Conservation (phyloP, 2,888 invertebrate species). For the Brenthis ino region DNA sequence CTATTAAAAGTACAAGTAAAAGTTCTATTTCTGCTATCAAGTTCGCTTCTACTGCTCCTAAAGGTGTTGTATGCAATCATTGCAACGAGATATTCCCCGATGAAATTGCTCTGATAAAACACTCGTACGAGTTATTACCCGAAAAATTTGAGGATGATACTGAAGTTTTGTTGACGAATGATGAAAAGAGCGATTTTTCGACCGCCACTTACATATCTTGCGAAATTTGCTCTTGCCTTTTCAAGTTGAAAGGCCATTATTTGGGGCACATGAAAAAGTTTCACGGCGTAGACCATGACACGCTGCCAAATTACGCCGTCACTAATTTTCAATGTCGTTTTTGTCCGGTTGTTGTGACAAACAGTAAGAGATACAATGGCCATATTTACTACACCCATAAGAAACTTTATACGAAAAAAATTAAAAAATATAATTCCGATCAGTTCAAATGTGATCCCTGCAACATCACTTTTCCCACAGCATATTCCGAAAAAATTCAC, state of each 20-base stretch:
- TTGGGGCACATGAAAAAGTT: not conserved
- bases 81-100: slow-evolving; percentile 36
- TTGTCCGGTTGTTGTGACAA: not conserved
- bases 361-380: slow-evolving; percentile 23
- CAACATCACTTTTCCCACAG: slow-evolving; percentile 23
- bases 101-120: slow-evolving; percentile 35
- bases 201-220: slow-evolving; percentile 3
- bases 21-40: slow-evolving; percentile 16
- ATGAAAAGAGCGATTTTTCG: not conserved
- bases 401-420: slow-evolving; percentile 4
- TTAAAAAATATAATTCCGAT: not conserved
- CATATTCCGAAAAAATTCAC: slow-evolving; percentile 33
- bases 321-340: slow-evolving; percentile 13
- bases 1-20: slow-evolving; percentile 39
- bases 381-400: slow-evolving; percentile 22
- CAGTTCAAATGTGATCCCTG: slow-evolving; percentile 35
- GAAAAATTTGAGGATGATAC: slow-evolving; percentile 5
- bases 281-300: not conserved
- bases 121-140: slow-evolving; percentile 37
- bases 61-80: slow-evolving; percentile 33
- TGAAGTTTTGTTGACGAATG: not conserved
- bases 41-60: not conserved
- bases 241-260: slow-evolving; percentile 4
- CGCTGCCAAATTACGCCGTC: not conserved
- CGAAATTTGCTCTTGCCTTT: slow-evolving; percentile 26